These are phyloP conservation scores for Sminthurides aquaticus DNA, from an alignment of 2,888 invertebrate genomes.

Conservation along the genomic window DNA sequence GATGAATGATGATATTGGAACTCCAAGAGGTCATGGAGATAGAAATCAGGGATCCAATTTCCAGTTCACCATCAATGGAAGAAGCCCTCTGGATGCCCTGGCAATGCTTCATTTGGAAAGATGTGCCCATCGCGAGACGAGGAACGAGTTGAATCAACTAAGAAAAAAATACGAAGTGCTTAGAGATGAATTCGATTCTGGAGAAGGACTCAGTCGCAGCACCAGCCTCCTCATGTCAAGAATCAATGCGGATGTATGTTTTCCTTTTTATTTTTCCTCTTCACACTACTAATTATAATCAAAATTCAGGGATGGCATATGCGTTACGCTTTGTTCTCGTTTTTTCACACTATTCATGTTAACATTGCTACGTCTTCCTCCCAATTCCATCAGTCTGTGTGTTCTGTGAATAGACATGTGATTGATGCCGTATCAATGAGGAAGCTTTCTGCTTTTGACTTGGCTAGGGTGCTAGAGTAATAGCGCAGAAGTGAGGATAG, in stretches of 20 bases:
- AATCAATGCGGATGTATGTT: conserved; percentile 39
- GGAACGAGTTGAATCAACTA: conserved; percentile 43
- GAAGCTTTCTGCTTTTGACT: too few relatives aligned
- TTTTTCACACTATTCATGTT: background rate
- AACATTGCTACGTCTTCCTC: too few relatives aligned
- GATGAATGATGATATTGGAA: conserved; percentile 36
- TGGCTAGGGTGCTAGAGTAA: too few relatives aligned
- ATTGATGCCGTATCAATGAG: too few relatives aligned
- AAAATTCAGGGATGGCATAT: background rate
- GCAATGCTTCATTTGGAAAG: conserved; percentile 45
- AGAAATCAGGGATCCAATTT: conserved; percentile 29
- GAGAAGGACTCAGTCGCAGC: conserved; percentile 41
- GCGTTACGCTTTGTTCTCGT: background rate
- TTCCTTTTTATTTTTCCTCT: conserved; percentile 2
- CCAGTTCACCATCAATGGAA: conserved; percentile 34
- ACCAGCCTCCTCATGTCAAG: conserved; percentile 39
- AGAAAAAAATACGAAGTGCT: conserved; percentile 44
- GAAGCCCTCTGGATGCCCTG: conserved; percentile 43
- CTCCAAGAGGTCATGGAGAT: conserved; percentile 4
- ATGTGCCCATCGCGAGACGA: conserved; percentile 44
- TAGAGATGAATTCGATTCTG: conserved; percentile 44
- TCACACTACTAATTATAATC: background rate
- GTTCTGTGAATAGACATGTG: too few relatives aligned
- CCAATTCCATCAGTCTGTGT: too few relatives aligned
- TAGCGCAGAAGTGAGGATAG: too few relatives aligned